Conservation (phyloP, 2,113 vertebrate genomes). For the Limnothrissa miodon region DNA sequence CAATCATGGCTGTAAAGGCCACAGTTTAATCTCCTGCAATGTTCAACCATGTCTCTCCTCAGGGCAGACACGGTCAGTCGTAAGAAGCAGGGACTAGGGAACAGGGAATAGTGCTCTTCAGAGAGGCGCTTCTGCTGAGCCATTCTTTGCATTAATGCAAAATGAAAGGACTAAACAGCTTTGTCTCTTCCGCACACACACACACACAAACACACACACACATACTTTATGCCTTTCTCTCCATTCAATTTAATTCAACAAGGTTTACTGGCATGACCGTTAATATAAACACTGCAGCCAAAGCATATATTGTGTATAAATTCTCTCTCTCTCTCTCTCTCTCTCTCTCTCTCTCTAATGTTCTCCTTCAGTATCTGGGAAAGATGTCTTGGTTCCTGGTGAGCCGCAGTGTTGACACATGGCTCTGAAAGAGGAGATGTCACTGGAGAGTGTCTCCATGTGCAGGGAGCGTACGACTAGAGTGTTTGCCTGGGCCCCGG, state of each 20-base stretch:
- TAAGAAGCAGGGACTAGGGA: background rate
- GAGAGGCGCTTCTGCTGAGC: background rate
- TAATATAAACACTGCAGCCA: too few relatives aligned
- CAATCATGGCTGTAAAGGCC: background rate
- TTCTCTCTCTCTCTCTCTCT: too few relatives aligned
- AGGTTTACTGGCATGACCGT: too few relatives aligned
- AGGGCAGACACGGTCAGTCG: background rate
- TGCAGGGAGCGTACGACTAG: background rate
- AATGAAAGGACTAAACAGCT: background rate
- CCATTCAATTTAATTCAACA: too few relatives aligned
- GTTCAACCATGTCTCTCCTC: background rate
- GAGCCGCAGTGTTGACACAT: background rate
- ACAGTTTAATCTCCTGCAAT: background rate
- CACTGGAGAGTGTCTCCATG: background rate
- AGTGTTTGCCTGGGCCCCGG: slow-evolving; percentile 31
- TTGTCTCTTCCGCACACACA: background rate
- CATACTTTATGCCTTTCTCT: too few relatives aligned
- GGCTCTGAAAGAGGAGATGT: background rate
- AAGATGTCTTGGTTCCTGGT: background rate
- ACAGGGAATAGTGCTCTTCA: background rate
- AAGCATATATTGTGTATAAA: too few relatives aligned
- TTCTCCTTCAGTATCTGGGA: background rate
- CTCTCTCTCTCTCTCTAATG: background rate
- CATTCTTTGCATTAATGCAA: background rate
- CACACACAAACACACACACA: too few relatives aligned